Base-by-base conservation (phyloP, 30 jellyfish, hydroid and myxozoan genomes). In the Phacellophora camtschatica region DNA sequence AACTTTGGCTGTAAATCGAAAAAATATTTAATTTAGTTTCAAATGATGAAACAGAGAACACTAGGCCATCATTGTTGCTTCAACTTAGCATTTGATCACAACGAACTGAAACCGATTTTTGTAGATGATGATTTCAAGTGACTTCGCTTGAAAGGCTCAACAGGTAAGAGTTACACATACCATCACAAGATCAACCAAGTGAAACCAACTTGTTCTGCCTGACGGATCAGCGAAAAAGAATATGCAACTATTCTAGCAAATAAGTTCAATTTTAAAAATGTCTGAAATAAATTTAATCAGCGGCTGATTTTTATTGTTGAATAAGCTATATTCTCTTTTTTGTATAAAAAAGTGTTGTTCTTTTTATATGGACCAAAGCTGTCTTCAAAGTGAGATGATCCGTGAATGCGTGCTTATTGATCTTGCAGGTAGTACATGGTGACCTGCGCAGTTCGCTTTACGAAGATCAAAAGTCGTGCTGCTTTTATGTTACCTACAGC, bases 141-240 rank as follows among this genome's bases (percentile, higher is more conserved):
- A 13, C 86, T 72, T 20, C 86, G 86, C 75, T 72, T 72, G 86
- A 72, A 72, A 72, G 86, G 76, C 86, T 53, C 86, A 49, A 56
- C 86, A 72, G 86, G 86, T 72, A 18, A 56, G 43, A 34, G 65
- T 19, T 16, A 23, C 81, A 56, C 74, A 72, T 72, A 33, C 71
- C 86, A 32, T 42, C 71, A 50, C 20, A 51, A 9, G 61, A 56
- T 51, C 86, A 53, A 25, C 37, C 86, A 72, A 72, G 66, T 33
- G 86, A 34, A 36, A 72, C 86, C 86, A 35, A 20, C 18, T n/a
- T 56, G 74, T 49, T 72, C 35, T 50, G 58, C 86, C 75, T 72
- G 74, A 51, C 15, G 61, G 75, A 18, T 49, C 75, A 72, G 58
- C 53, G 57, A 74, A 46, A 7, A 36, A 24, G 42, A 33, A n/a